Conservation (phyloP, 2,113 vertebrate species). For the Candoia aspera region DNA sequence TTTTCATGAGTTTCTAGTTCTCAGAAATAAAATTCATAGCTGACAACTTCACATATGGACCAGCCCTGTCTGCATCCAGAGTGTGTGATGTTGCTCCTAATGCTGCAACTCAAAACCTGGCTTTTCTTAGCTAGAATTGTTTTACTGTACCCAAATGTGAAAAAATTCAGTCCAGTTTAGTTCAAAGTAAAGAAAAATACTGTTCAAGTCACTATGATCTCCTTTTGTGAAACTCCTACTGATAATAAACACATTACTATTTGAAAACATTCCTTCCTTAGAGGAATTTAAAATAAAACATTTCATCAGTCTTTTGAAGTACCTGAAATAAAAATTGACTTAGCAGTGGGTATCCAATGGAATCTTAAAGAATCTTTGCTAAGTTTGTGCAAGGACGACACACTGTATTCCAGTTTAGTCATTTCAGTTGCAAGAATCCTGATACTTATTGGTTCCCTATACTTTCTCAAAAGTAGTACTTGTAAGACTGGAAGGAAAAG, state of each 20-base stretch:
- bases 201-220: not conserved
- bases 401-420: not conserved
- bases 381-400: not conserved
- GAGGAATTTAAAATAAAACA: not conserved
- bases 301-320: not conserved
- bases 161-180: not conserved
- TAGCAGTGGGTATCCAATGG: not conserved
- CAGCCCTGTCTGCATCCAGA: not conserved
- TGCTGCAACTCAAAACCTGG: not conserved
- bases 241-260: slow-evolving; percentile 3
- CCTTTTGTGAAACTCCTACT: not conserved
- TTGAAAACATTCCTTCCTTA: not conserved
- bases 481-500: not conserved
- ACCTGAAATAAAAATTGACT: not conserved
- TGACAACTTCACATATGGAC: not conserved
- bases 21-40: not conserved
- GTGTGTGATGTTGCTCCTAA: not conserved
- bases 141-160: not conserved
- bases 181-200: not conserved
- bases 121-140: not conserved
- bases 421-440: not conserved
- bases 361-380: not conserved
- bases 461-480: not conserved
- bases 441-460: not conserved
- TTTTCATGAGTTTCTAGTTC: not conserved